Evolutionary conservation across 2,888 invertebrate species (phyloP).

Genomic region (Lepidonotus clava): DNA sequence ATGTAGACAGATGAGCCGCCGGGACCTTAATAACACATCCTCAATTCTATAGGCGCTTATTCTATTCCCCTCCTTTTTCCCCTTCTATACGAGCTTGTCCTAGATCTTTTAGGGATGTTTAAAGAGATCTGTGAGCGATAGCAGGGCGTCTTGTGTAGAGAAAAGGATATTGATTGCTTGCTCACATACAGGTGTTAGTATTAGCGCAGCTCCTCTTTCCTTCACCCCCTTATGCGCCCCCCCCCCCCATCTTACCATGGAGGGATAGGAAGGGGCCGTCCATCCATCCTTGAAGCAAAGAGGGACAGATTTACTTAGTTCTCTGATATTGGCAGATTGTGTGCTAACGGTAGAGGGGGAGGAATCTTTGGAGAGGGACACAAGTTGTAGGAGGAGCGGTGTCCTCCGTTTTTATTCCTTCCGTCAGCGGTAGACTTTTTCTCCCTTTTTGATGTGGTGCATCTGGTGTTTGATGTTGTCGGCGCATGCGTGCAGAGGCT

Average conservation of each 20-base stretch:
- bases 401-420: neutral
- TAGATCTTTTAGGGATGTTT: constrained; percentile 27
- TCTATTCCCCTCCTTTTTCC: neutral
- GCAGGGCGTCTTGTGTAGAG: neutral
- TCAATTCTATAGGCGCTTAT: neutral
- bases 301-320: neutral
- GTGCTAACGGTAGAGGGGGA: neutral
- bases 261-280: too few species aligned
- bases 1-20: constrained; percentile 26
- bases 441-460: constrained; percentile 10
- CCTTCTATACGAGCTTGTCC: neutral
- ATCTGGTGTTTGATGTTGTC: constrained; percentile 41
- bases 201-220: neutral
- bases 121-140: neutral
- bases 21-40: too few species aligned
- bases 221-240: neutral
- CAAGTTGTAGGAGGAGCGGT: neutral
- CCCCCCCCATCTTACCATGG: neutral
- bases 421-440: neutral
- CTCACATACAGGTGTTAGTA: constrained; percentile 11
- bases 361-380: neutral
- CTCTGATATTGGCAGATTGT: neutral
- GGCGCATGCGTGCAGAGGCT: constrained; percentile 37
- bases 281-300: too few species aligned
- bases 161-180: neutral